Evolutionary conservation across 2,888 invertebrate species (phyloP), one percentile per base, ranked within the genome.

Genomic region (Ichneumon xanthorius): DNA sequence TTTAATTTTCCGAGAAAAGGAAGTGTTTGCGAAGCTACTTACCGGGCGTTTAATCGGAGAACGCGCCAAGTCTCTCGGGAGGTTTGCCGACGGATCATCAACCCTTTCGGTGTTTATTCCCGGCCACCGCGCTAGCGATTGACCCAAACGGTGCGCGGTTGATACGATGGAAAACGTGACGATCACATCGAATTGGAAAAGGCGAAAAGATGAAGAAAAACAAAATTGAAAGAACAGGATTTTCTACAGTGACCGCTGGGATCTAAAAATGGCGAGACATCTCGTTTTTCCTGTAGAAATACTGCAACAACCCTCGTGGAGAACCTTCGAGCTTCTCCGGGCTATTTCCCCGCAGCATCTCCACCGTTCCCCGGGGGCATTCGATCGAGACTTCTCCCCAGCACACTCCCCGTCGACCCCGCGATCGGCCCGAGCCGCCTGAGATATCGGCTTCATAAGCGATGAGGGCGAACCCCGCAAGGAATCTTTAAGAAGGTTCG

Each of bases 21-120:
- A 53, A 75, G 83, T 80, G 77, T 80, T 84, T 84, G 77, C 80
- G 58, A 76, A 80, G 76, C 80, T 84, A 84, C 73, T 79, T 80
- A 67, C 11, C 11, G 53, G 9, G 53, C 71, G 72, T 67, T 77
- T 77, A 80, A 84, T 84, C 71, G 71, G 33, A 22, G 65, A 71
- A 53, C 75, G 67, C 68, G 65, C 55, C 48, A 48, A 84, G 55
- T 58, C 14, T 16, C 50, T 53, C 45, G 26, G n/a, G 37, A 33
- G 26, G 19, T 65, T 72, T 19, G 19, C 30, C 14, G 58, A 9
- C 33, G 19, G 26, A 30, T 48, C 11, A 9, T 26, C 33, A 48
- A 26, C 26, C 58, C 71, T 16, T 81, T 68, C 68, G 22, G 45
- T n/a, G 45, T 26, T 33, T 58, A 58, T 58, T 7, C 55, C 19